Conservation (phyloP, 2,797 vertebrate genomes). For the Peromyscus attwateri region DNA sequence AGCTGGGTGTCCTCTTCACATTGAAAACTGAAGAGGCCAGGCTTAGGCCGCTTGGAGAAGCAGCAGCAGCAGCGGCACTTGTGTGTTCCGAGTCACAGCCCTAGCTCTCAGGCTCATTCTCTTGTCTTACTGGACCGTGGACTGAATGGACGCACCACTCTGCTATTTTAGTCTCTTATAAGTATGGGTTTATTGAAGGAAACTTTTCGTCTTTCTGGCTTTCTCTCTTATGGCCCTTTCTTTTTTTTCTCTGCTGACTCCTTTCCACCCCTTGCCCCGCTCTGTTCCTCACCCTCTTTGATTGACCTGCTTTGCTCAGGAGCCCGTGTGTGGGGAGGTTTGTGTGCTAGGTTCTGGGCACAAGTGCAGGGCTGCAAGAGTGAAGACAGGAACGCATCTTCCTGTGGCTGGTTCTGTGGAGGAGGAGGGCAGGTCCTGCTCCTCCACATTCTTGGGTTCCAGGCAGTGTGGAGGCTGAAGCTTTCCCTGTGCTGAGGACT, state of each 20-base stretch:
- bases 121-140: conserved; percentile 12
- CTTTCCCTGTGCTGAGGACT: neutral
- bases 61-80: neutral
- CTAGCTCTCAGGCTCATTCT: neutral
- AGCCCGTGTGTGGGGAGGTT: neutral
- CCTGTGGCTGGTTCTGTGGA: rapidly evolving
- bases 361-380: neutral
- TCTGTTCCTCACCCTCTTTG: neutral
- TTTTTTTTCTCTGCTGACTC: neutral
- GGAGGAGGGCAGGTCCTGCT: neutral
- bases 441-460: neutral
- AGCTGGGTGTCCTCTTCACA: neutral
- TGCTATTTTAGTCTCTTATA: conserved; percentile 20
- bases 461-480: rapidly evolving
- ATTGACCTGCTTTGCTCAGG: neutral
- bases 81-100: neutral
- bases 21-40: neutral
- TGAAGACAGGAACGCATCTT: rapidly evolving
- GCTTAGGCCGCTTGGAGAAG: neutral
- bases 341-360: neutral
- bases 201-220: neutral
- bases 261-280: neutral
- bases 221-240: neutral
- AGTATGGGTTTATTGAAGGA: conserved; percentile 29
- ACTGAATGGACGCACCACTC: neutral